Base-by-base conservation (phyloP, 2,797 vertebrate genomes). In the Florisuga fusca region DNA sequence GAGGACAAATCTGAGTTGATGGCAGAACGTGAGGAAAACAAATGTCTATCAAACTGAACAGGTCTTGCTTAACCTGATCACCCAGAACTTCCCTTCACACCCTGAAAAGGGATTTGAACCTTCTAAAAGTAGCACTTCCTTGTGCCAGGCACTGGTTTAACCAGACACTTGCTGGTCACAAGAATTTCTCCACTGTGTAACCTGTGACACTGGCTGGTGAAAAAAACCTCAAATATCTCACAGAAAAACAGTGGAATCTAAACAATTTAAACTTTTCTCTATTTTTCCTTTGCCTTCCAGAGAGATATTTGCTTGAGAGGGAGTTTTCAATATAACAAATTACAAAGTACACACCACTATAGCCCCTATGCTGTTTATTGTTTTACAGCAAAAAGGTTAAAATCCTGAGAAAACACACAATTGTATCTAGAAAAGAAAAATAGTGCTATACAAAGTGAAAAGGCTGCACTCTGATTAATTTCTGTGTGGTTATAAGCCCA, bases 241-340 rank as follows among this genome's bases (percentile, higher is more conserved):
- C 8, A 82, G 31, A 76, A 66, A 66, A 92, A 78, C 5, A 7
- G 2, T 8, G 11, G 12, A 0, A 0, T 51, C 19, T 34, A 12
- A 50, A 27, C 7, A 23, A 33, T 77, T 54, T 3, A 63, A 46
- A 16, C 7, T 83, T 64, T 55, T 29, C 31, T 46, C 14, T 54
- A 9, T 45, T 86, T 46, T 72, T 43, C 19, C 12, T 48, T 87
- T 71, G 9, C 46, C 10, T 46, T 92, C 55, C 14, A 71, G 53
- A 62, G 78, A 69, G 16, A 26, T 6, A 29, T 1, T 23, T 26
- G 17, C 61, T 84, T 66, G 27, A 68, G 21, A 54, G 2, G 15
- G 17, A 66, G 3, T 17, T 15, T 71, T 59, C 25, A 36, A 38
- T 29, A 15, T 8, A 75, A 34, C 20, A 33, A 75, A 84, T 48